Conservation (phyloP, 2,888 invertebrate genomes). For the Lypha dubia region DNA sequence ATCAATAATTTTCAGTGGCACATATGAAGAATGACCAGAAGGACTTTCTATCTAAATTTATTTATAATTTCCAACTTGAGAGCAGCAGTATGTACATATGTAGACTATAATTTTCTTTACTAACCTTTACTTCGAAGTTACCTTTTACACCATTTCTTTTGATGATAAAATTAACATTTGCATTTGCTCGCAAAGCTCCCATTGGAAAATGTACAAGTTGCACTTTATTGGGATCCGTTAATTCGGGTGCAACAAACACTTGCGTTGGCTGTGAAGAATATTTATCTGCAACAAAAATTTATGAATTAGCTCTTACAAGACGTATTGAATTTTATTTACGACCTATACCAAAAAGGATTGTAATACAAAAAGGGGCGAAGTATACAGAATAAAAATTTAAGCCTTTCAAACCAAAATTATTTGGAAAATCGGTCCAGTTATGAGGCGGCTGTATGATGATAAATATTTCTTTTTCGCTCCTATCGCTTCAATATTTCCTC, state of each 20-base stretch:
- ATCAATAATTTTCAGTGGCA: slow-evolving; percentile 78
- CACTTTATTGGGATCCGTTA: slow-evolving; percentile 80
- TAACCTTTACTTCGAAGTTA: slow-evolving; percentile 81
- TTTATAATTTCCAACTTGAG: neutral
- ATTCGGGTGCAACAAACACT: slow-evolving; percentile 80
- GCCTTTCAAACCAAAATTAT: too few species aligned
- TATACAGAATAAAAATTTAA: too few species aligned
- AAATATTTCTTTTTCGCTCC: too few species aligned
- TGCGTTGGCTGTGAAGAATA: slow-evolving; percentile 64
- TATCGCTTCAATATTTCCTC: too few species aligned
- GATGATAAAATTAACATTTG: slow-evolving; percentile 78
- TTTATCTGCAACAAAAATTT: slow-evolving; percentile 59
- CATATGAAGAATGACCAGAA: slow-evolving; percentile 74
- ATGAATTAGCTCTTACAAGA: too few species aligned
- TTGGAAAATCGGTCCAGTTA: too few species aligned
- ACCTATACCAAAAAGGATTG: too few species aligned
- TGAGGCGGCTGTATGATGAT: too few species aligned
- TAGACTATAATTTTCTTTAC: neutral
- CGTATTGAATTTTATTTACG: too few species aligned
- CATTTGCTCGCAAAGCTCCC: slow-evolving; percentile 78
- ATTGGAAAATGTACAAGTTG: slow-evolving; percentile 81
- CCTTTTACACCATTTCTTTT: slow-evolving; percentile 82
- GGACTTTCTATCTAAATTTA: slow-evolving; percentile 78
- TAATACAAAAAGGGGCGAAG: too few species aligned
- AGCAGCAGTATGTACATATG: too few species aligned